Conservation (phyloP, 64 coral and sea anemone species). For the Montipora foliosa region DNA sequence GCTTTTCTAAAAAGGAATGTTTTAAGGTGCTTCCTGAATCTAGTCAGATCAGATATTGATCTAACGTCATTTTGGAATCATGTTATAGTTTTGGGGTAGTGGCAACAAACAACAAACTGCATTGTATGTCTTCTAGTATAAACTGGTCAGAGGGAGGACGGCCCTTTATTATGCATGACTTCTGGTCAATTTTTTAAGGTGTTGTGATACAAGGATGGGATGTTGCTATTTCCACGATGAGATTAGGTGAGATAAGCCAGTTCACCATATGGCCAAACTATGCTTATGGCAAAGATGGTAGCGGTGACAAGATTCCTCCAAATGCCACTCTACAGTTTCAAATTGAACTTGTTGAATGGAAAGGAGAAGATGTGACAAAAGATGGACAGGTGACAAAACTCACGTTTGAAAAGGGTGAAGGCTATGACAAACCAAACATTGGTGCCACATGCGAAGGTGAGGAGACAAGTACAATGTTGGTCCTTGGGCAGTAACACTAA, state of each 20-base stretch:
- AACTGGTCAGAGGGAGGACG: too few species aligned
- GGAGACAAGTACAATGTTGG: background rate
- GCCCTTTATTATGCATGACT: background rate
- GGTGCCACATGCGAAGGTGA: conserved; percentile 62
- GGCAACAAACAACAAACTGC: too few species aligned
- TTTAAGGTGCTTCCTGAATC: too few species aligned
- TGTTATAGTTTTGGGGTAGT: too few species aligned
- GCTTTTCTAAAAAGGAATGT: too few species aligned
- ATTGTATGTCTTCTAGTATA: too few species aligned
- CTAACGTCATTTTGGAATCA: too few species aligned
- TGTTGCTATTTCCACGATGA: conserved; percentile 59
- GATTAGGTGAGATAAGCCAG: conserved; percentile 10
- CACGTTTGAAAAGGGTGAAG: conserved; percentile 46
- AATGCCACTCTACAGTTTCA: conserved; percentile 61
- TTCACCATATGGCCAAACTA: conserved; percentile 56
- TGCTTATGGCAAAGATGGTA: conserved; percentile 56
- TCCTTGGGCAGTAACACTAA: too few species aligned
- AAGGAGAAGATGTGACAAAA: conserved; percentile 60
- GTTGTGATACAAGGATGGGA: conserved; percentile 74
- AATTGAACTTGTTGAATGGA: conserved; percentile 51
- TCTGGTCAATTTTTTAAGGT: conserved; percentile 2
- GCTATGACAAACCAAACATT: conserved; percentile 59
- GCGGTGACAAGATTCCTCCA: conserved; percentile 53
- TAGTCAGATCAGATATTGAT: too few species aligned
- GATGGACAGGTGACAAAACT: conserved; percentile 71